Evolutionary conservation across 2,888 invertebrate species (phyloP).

Genomic region (Notodonta ziczac): DNA sequence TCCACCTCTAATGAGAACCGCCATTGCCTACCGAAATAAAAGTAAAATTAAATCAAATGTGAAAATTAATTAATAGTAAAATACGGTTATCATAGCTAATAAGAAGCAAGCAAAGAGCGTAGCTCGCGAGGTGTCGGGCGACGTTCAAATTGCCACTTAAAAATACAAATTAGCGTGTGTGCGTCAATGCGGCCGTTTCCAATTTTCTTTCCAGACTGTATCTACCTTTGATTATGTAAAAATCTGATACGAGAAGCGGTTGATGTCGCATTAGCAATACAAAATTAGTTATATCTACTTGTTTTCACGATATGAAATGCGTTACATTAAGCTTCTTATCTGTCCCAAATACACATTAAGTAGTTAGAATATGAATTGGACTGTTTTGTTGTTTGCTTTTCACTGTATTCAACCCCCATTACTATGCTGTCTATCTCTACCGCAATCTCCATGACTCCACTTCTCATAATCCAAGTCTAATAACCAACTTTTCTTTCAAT

Average conservation of each 20-base stretch:
- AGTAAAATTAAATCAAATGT: conserved; percentile 4
- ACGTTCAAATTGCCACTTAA: conserved; percentile 6
- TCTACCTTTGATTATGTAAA: not conserved
- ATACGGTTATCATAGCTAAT: not conserved
- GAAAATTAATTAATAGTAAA: conserved; percentile 5
- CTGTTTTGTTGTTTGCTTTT: no score
- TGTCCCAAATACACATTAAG: no score
- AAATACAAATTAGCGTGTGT: conserved; percentile 3
- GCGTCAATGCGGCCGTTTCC: conserved; percentile 4
- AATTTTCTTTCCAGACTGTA: conserved; percentile 1
- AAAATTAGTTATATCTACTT: no score
- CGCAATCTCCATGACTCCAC: no score
- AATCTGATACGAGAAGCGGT: not conserved
- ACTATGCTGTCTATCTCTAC: no score
- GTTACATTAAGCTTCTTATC: no score
- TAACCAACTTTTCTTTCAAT: no score
- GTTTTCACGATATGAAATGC: no score
- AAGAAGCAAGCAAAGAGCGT: not conserved
- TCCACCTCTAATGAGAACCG: not conserved
- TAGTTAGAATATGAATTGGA: no score
- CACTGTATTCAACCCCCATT: no score
- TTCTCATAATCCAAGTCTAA: no score
- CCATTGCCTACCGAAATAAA: not conserved
- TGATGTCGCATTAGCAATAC: no score
- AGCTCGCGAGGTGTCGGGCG: not conserved